phyloP scores from a whole-genome alignment of 2,797 vertebrate genomes.

The Pangasius sanitwongsei region DNA sequence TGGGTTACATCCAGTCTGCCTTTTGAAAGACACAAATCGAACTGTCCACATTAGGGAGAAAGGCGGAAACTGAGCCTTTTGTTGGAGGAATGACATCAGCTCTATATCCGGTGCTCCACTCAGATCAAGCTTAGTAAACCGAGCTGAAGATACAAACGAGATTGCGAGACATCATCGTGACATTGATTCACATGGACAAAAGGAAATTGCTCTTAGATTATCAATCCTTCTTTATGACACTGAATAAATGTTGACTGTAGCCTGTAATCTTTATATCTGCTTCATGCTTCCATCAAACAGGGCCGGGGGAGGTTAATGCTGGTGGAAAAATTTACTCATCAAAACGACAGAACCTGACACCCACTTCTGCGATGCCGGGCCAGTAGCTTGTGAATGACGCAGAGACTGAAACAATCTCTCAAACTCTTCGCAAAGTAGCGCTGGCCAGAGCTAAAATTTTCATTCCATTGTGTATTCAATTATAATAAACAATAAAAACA shows the following conservation, averaged over 20 bases:
- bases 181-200: background rate
- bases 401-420: background rate
- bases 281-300: background rate
- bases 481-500: background rate
- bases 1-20: slow-evolving; percentile 23
- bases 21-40: slow-evolving; percentile 30
- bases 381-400: too few relatives aligned
- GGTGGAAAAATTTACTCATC: background rate
- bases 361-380: background rate
- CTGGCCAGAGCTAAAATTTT: background rate
- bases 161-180: background rate
- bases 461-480: background rate
- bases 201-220: background rate
- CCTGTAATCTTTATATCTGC: background rate
- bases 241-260: slow-evolving; percentile 5
- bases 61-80: slow-evolving; percentile 2
- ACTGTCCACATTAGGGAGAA: slow-evolving; percentile 25
- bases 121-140: background rate
- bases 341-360: background rate
- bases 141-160: background rate
- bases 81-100: slow-evolving; percentile 26
- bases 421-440: background rate
- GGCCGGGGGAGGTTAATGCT: background rate
- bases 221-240: slow-evolving; percentile 1
- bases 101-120: background rate